Evolutionary conservation across 2,888 invertebrate genomes (phyloP), one percentile per base, ranked within the genome.

Genomic region (Clitarchus hookeri): DNA sequence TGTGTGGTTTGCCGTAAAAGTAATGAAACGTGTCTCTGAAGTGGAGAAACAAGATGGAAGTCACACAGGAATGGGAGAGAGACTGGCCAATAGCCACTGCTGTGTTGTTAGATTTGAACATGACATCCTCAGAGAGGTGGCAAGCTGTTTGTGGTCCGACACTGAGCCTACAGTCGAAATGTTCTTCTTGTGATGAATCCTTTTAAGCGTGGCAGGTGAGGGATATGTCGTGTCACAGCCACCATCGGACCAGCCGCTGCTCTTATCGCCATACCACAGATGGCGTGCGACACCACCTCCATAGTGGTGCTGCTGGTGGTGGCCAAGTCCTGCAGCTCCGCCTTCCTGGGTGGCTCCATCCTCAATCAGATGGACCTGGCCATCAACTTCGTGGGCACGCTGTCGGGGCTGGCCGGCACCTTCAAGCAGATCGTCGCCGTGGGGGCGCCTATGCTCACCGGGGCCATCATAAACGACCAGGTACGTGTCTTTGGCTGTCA

Each of bases 311-410:
- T 65, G 23, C 23, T 65, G 65, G 65, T 65, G 65, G 65, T 19
- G n/a, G 65, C 65, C 65, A 65, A 65, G n/a, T 65, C 65, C 23
- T 65, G 65, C 65, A 65, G 65, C 65, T 65, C 65, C n/a, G 65
- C 65, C 65, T 65, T 65, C 65, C 65, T 65, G 65, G 65, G 65
- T 1, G 65, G 65, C 65, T 65, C 65, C 65, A 65, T 65, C 6
- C 65, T 65, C 65, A 65, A n/a, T 23, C 65, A 65, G 65, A 65
- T 65, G 65, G 65, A 65, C 65, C 23, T 65, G 65, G 65, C 65
- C 23, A 65, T 65, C 65, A 65, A 65, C 65, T 65, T n/a, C 23
- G 65, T 65, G 23, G 65, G 65, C 65, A n/a, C 65, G 65, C 16
- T 65, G 65, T 65, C 65, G 65, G 65, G 65, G 23, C 65, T 65